phyloP scores from a whole-genome alignment of 2,113 vertebrate species.

The Macquaria ambigua region DNA sequence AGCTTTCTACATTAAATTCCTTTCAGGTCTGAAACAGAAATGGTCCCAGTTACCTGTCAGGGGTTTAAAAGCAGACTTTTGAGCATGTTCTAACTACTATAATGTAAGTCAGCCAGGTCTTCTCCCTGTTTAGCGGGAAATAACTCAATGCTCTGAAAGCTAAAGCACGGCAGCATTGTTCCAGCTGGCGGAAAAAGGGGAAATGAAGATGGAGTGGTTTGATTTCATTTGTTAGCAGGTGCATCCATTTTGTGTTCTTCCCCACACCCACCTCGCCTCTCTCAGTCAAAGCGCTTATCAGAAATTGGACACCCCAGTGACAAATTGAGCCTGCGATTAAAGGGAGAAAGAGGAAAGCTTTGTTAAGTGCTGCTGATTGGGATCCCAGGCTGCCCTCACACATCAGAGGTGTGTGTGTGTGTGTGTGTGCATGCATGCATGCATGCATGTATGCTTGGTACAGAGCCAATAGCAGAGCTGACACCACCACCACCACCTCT shows the following conservation, averaged over 20 bases:
- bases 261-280: constrained; percentile 69
- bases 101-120: constrained; percentile 46
- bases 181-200: constrained; percentile 74
- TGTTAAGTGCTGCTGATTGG: constrained; percentile 83
- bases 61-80: constrained; percentile 43
- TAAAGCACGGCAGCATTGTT: constrained; percentile 77
- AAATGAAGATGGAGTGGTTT: constrained; percentile 81
- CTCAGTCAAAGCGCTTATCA: constrained; percentile 82
- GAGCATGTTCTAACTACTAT: constrained; percentile 37
- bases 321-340: constrained; percentile 84
- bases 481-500: constrained; percentile 68
- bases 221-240: constrained; percentile 87
- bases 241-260: constrained; percentile 84
- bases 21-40: constrained; percentile 22
- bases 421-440: too few relatives aligned
- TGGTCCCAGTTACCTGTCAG: background rate
- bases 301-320: constrained; percentile 86
- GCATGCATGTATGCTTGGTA: constrained; percentile 55
- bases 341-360: constrained; percentile 80
- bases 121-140: constrained; percentile 64
- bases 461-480: constrained; percentile 73
- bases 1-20: constrained; percentile 9
- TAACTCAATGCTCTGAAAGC: constrained; percentile 69
- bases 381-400: constrained; percentile 74
- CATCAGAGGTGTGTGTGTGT: constrained; percentile 57